Percentiles rank a stretch among this genome's conserved stretches.
These are phyloP conservation scores for Lordiphosa clarofinis DNA, from an alignment of 1,140 invertebrate species.

Conservation along the genomic window DNA sequence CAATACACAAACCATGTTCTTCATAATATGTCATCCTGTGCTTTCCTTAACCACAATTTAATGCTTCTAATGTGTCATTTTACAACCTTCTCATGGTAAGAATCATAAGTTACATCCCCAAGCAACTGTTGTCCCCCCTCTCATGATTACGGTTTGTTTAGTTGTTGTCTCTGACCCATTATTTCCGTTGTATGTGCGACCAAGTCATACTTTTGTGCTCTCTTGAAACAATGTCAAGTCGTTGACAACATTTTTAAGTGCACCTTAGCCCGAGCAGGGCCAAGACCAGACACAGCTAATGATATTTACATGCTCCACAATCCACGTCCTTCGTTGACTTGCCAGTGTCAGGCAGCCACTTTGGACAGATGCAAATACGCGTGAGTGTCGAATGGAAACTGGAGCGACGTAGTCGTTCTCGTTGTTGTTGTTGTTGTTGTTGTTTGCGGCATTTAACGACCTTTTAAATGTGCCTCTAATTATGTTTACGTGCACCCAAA, in stretches of 20 bases:
- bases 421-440: slow-evolving; percentile 14
- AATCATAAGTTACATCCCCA: too few relatives aligned
- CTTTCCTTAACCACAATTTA: too few relatives aligned
- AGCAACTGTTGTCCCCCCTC: too few relatives aligned
- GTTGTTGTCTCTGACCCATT: slow-evolving; percentile 45
- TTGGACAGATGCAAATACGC: slow-evolving; percentile 56
- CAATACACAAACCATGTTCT: too few relatives aligned
- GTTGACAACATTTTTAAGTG: slow-evolving; percentile 63
- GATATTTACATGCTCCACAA: slow-evolving; percentile 59
- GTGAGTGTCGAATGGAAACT: slow-evolving; percentile 40
- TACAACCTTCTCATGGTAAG: too few relatives aligned
- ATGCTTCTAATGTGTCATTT: too few relatives aligned
- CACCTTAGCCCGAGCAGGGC: slow-evolving; percentile 43
- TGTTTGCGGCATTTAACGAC: slow-evolving; percentile 59
- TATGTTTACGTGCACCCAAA: slow-evolving; percentile 63
- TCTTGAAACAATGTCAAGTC: slow-evolving; percentile 73
- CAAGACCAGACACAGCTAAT: slow-evolving; percentile 45
- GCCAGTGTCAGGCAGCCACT: slow-evolving; percentile 38
- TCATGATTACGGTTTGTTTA: too few relatives aligned
- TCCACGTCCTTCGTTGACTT: slow-evolving; percentile 5
- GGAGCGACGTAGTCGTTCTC: slow-evolving; percentile 18
- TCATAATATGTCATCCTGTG: too few relatives aligned
- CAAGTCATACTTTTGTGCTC: slow-evolving; percentile 56
- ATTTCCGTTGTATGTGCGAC: slow-evolving; percentile 33
- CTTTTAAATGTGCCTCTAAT: slow-evolving; percentile 74